Evolutionary conservation across 1,140 invertebrate genomes (phyloP), one percentile per base, ranked within the genome.

Genomic region (Zaprionus tsacasi): DNA sequence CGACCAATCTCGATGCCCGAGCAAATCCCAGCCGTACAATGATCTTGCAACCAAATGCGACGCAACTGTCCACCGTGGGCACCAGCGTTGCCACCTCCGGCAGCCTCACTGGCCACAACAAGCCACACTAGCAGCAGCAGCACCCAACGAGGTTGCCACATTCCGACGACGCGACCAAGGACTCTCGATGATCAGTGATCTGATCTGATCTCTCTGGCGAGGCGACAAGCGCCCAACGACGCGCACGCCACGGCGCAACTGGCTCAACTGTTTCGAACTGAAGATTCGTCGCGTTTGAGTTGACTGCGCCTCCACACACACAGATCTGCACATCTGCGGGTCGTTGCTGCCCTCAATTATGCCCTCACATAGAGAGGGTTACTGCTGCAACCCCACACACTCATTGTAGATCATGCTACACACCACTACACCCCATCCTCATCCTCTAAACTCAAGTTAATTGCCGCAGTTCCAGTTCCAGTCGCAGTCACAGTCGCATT

Each of bases 11-110:
- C 70, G 15, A 92, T 70, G 40, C 76, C 83, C 2, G 76, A 76
- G 12, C 91, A 92, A 54, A 92, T 81, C 8, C 80, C 76, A 15
- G 76, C 65, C n/a, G 69, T 72, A 57, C 91, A 92, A 64, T 92
- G 91, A 81, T 92, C 91, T 81, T 92, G 88, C 76, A 92, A 78
- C 91, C 91, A 91, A 45, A 92, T 79, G 63, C 91, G 85, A 13
- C 91, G 85, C 74, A 92, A 36, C 56, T 92, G 90, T 1, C 85
- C 83, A 10, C 68, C 76, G 11, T 13, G 60, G 25, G 70, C n/a
- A 27, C 45, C 65, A 45, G n/a, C n/a, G n/a, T 15, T 45, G 40
- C 40, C 12, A 0, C 40, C 40, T 6, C 13, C 40, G 6, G 69
- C 40, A 36, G 58, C 58, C 12, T 8, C 58, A 52, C 15, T 40